These are phyloP conservation scores for Netelia inedita DNA, from an alignment of 2,888 invertebrate species.

Conservation along the genomic window DNA sequence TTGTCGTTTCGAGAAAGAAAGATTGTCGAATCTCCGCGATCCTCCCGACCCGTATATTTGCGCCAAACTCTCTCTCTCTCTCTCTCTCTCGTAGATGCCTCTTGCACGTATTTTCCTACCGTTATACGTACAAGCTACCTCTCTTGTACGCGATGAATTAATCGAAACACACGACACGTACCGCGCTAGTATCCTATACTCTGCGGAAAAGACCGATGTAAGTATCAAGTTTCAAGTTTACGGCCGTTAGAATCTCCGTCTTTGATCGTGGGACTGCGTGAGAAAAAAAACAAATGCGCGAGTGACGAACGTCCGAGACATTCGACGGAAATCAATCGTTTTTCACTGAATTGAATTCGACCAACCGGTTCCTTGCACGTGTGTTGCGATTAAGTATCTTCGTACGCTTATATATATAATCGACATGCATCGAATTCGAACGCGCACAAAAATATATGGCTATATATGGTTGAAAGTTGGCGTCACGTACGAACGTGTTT, in stretches of 20 bases:
- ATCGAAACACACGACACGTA: no score
- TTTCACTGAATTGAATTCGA: background rate
- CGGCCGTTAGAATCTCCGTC: background rate
- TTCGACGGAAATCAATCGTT: background rate
- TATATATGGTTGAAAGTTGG: background rate
- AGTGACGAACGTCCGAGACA: background rate
- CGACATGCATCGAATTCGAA: background rate
- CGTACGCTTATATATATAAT: no score
- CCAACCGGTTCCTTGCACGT: no score
- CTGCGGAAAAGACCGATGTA: background rate
- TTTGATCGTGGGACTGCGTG: constrained; percentile 3
- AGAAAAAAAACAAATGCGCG: background rate
- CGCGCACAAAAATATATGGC: constrained; percentile 2
- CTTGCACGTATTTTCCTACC: constrained; percentile 26
- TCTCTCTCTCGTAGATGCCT: background rate
- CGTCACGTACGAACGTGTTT: constrained; percentile 29
- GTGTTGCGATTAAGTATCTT: no score
- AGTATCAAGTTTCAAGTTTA: constrained; percentile 13
- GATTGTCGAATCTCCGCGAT: background rate
- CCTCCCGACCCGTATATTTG: background rate
- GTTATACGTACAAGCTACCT: constrained; percentile 38
- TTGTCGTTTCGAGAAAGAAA: background rate
- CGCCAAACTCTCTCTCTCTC: background rate
- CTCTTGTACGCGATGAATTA: no score
- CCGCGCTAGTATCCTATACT: no score